Conservation (phyloP, 1,140 invertebrate genomes). For the Sarcophaga peregrina region DNA sequence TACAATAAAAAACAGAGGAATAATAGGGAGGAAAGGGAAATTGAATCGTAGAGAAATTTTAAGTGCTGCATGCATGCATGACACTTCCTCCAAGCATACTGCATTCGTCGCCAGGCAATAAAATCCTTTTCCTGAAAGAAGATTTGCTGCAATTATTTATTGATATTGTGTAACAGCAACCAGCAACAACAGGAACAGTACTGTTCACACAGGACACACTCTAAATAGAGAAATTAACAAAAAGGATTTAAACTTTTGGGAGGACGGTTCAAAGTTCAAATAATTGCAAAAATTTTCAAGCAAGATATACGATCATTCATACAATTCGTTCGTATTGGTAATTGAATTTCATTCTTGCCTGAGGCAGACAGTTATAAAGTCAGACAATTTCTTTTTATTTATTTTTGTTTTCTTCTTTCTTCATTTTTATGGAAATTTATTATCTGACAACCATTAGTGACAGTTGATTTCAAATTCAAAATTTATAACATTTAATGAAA, state of each 20-base stretch:
- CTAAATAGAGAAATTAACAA: neutral
- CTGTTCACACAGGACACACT: neutral
- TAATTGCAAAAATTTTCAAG: neutral
- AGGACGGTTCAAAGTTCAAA: constrained; percentile 6
- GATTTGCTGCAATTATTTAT: neutral
- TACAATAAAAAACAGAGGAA: neutral
- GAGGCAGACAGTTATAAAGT: too few relatives aligned
- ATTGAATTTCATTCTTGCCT: too few relatives aligned
- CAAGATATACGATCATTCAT: too few relatives aligned
- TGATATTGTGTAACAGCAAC: constrained; percentile 4
- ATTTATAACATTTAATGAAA: too few relatives aligned
- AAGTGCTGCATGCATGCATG: neutral
- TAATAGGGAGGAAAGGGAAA: neutral
- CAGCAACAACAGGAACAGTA: neutral
- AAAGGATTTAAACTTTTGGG: neutral
- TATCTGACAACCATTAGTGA: too few relatives aligned
- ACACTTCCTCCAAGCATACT: neutral
- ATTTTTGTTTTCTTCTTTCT: too few relatives aligned
- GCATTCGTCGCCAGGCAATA: neutral
- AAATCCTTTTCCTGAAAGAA: neutral
- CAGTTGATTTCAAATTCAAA: too few relatives aligned
- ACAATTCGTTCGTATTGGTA: too few relatives aligned
- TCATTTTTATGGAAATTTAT: too few relatives aligned
- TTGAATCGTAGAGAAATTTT: constrained; percentile 5
- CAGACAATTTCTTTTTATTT: too few relatives aligned